Conservation (phyloP, 2,888 invertebrate species). For the Polymixis flavicincta region DNA sequence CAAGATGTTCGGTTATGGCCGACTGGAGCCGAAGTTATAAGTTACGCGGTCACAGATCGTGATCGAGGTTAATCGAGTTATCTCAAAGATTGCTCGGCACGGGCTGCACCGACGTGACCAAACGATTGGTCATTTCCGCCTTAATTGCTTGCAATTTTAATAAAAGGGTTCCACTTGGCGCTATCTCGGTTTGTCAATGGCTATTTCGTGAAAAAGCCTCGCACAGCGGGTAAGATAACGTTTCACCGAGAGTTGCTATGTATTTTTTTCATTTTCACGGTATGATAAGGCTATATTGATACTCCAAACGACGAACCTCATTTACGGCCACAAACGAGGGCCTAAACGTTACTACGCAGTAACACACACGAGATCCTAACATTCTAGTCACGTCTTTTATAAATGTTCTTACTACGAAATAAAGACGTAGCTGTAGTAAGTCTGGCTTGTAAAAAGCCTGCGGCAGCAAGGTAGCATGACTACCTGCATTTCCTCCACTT, state of each 20-base stretch:
- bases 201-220: constrained; percentile 14
- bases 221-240: constrained; percentile 14
- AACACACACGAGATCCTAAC: constrained; percentile 16
- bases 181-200: constrained; percentile 16
- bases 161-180: constrained; percentile 36
- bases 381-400: constrained; percentile 52
- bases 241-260: neutral
- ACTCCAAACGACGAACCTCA: constrained; percentile 42
- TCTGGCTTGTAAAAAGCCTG: constrained; percentile 44
- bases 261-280: constrained; percentile 16
- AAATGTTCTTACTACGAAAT: constrained; percentile 41
- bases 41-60: constrained; percentile 67
- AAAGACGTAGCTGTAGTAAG: constrained; percentile 33
- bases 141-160: constrained; percentile 70
- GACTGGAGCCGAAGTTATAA: constrained; percentile 48
- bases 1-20: constrained; percentile 40
- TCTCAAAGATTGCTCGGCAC: constrained; percentile 72
- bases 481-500: constrained; percentile 72
- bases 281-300: constrained; percentile 30
- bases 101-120: constrained; percentile 67
- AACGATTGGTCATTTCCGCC: constrained; percentile 78
- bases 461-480: constrained; percentile 60
- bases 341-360: constrained; percentile 22
- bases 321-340: constrained; percentile 36
- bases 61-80: constrained; percentile 79